Evolutionary conservation across 1,140 invertebrate genomes (phyloP), one percentile per base, ranked within the genome.

Genomic region (Drosophila tani): DNA sequence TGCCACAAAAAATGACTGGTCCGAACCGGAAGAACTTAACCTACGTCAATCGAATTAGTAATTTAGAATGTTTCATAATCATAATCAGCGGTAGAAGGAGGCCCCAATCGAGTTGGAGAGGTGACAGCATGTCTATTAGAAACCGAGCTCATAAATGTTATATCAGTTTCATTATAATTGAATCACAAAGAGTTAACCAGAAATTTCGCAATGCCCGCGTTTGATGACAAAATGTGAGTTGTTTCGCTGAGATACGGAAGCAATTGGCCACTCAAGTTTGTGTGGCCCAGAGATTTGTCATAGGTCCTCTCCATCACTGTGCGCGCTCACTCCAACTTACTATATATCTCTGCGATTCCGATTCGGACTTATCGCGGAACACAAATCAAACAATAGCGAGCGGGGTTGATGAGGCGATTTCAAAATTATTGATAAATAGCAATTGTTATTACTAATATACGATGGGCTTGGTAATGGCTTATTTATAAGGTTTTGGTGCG

Each of bases 101-200:
- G 41, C 17, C 32, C n/a, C 43, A 70, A 71, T 51, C 47, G 35
- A 41, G 49, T 55, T 32, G 56, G 17, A 32, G 46, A 11, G 84
- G 81, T 88, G 81, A 88, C 84, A 88, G 51, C 76, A 88, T 88
- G 84, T 88, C 84, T 88, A 88, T 88, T 79, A 90, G 81, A 43
- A 88, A 87, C 59, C 46, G 11, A 47, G 6, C 15, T 35, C 21
- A 56, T 56, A 49, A 29, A 75, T 55, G n/a, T 46, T 57, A 60
- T 80, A 74, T 49, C 56, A 78, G 47, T 88, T 83, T 88, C 77
- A 75, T 75, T 81, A 81, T 74, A 87, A 84, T 84, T 87, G 84
- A 83, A 78, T 87, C 83, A 87, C 51, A 32, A 45, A 60, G 64
- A 53, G 55, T 50, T 77, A 50, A 60, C 38, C 27, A 40, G 55